Percentiles rank a stretch among this genome's conserved stretches.
Evolutionary conservation across 2,888 invertebrate genomes (phyloP).

Genomic region (Caenorhabditis doughertyi): DNA sequence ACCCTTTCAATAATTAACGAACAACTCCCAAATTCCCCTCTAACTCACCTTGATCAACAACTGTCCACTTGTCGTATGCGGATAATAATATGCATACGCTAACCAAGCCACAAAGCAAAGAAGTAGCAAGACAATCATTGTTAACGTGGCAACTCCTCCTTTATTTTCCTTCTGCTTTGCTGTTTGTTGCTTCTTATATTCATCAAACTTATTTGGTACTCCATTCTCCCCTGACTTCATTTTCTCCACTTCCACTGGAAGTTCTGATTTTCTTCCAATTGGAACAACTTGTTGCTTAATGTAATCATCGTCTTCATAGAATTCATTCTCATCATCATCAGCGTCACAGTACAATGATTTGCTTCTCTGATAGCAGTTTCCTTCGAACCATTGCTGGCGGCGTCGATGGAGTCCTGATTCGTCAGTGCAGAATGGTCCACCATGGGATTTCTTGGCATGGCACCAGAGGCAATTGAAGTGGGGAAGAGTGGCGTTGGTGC

Average conservation of each 20-base stretch:
- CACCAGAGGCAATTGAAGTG: constrained; percentile 82
- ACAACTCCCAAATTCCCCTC: too few relatives aligned
- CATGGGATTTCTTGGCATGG: constrained; percentile 70
- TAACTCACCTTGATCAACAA: constrained; percentile 93
- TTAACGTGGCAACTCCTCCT: constrained; percentile 84
- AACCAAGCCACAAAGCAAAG: constrained; percentile 89
- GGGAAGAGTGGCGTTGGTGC: constrained; percentile 77
- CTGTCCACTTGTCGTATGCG: constrained; percentile 95
- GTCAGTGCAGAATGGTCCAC: constrained; percentile 81
- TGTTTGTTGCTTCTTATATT: neutral
- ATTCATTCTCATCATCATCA: constrained; percentile 66
- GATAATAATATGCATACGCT: constrained; percentile 95
- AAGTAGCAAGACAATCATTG: constrained; percentile 87
- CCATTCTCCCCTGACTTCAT: neutral
- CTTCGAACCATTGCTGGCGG: constrained; percentile 80
- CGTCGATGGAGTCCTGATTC: constrained; percentile 75
- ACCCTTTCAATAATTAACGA: too few relatives aligned
- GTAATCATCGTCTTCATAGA: constrained; percentile 64
- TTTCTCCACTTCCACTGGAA: neutral
- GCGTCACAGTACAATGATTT: constrained; percentile 66
- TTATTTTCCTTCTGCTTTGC: constrained; percentile 65
- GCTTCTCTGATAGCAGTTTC: constrained; percentile 73
- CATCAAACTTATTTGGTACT: neutral
- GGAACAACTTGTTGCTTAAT: constrained; percentile 5
- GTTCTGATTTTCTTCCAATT: neutral